Evolutionary conservation across 2,113 vertebrate genomes (phyloP).

Genomic region (Grallaria varia): DNA sequence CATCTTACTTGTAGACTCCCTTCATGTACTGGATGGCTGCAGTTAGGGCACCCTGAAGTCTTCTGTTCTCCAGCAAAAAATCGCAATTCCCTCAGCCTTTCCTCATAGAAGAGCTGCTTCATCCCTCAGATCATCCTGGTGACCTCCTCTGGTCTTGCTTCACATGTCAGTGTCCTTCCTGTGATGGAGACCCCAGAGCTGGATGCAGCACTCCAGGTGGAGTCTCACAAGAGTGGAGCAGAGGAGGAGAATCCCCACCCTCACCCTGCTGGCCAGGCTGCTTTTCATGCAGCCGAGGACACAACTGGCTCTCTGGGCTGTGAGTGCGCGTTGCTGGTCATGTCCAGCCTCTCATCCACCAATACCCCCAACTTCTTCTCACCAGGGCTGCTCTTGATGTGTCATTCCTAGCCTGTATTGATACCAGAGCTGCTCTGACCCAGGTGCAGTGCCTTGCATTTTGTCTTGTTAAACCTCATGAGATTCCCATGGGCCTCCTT

Average conservation of each 20-base stretch:
- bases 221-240: neutral
- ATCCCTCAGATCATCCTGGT: neutral
- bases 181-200: neutral
- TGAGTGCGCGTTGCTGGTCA: neutral
- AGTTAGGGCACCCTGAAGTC: neutral
- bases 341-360: neutral
- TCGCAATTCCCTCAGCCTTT: neutral
- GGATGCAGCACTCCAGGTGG: accelerated
- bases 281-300: neutral
- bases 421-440: neutral
- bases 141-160: neutral
- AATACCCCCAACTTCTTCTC: accelerated
- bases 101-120: neutral
- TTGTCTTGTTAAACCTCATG: neutral
- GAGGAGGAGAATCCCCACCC: neutral
- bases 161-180: neutral
- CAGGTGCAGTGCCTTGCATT: neutral
- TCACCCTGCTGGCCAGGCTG: accelerated
- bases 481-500: neutral
- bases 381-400: accelerated
- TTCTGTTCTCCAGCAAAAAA: accelerated
- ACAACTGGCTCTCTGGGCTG: neutral
- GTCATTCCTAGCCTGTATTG: neutral
- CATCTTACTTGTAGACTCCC: neutral
- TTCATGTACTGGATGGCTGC: neutral